Evolutionary conservation across 2,113 vertebrate genomes (phyloP), one percentile per base, ranked within the genome.

Genomic region (Pholis gunnellus): DNA sequence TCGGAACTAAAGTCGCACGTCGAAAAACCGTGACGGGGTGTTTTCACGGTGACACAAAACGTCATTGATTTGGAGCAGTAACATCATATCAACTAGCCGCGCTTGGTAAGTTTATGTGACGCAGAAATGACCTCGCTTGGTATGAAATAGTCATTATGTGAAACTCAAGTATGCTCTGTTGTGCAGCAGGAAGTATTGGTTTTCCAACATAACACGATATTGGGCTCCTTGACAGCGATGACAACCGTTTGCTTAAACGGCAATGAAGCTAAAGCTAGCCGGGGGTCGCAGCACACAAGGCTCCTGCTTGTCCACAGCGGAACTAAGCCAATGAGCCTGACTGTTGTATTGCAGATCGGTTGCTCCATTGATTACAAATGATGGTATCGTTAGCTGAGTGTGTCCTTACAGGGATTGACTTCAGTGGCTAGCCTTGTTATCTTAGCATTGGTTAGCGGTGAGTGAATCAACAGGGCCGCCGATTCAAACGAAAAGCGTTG

Each of bases 1-100:
- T 46, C 42, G 88, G 89, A 93, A 91, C 90, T 46, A 29, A 29
- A 63, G 4, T 31, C 22, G 3, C 22, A 0, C 0, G 0, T 44
- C 2, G 4, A 40, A 13, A 14, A 10, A 31, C 10, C 9, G 3
- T 4, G 27, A n/a, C 85, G 87, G 74, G 36, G 11, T 36, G 9
- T 44, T 82, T 90, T 87, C 6, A 63, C 34, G 1, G 93, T 87
- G 36, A 92, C 93, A 85, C 92, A 29, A 27, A 22, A 72, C 78
- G 83, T 86, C 75, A 81, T 81, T 44, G 48, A 31, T 15, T 67
- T 57, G 83, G 56, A 87, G 60, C 38, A 14, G 42, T 36, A 36
- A 18, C 17, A 64, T 31, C 14, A 17, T 36, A 61, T 6, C 17
- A 56, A 27, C 56, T 56, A 59, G 40, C 59, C 0, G 29, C 57